Evolutionary conservation across 2,113 vertebrate genomes (phyloP), one percentile per base, ranked within the genome.

Genomic region (Aspidoscelis tigris): DNA sequence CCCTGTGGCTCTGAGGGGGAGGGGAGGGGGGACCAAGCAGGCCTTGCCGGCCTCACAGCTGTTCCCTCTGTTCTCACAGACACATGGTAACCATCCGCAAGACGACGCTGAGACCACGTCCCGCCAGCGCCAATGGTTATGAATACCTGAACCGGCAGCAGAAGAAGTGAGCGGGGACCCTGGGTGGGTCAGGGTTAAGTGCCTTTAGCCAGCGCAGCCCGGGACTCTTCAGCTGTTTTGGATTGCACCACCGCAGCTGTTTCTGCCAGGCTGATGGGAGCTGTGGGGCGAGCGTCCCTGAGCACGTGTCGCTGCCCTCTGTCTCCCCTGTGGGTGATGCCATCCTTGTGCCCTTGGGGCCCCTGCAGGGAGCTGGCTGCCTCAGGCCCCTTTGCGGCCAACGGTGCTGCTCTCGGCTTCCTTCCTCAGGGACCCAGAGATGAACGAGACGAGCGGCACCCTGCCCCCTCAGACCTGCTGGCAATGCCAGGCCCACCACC

Each of bases 41-140:
- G 77, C 73, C 0, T 0, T 5, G 64, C 41, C 47, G 2, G 9
- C 64, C 43, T 64, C 55, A 41, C 0, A 22, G 18, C 11, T 18
- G 0, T 16, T 20, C 5, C 33, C 14, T 18, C 76, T 81, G 76
- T 72, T 58, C 65, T 4, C 2, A 2, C 90, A 95, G 96, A 65
- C 94, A 92, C 3, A 80, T 96, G 72, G 87, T 95, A 82, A 95
- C 93, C 0, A 79, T 94, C n/a, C 89, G 43, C 2, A 93, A 88
- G 43, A 76, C 75, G 33, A 70, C 21, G 1, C 72, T 89, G 69
- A 76, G 9, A 55, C 55, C 50, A 0, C 85, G 84, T 0, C 93
- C 90, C 0, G 87, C 88, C 82, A 94, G 90, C 0, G 70, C 94
- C 16, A 53, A 89, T 1, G 85, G 88, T 78, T 92, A 83, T 0